Evolutionary conservation across 2,797 vertebrate species (phyloP), one percentile per base, ranked within the genome.

Genomic region (Darevskia mixta): DNA sequence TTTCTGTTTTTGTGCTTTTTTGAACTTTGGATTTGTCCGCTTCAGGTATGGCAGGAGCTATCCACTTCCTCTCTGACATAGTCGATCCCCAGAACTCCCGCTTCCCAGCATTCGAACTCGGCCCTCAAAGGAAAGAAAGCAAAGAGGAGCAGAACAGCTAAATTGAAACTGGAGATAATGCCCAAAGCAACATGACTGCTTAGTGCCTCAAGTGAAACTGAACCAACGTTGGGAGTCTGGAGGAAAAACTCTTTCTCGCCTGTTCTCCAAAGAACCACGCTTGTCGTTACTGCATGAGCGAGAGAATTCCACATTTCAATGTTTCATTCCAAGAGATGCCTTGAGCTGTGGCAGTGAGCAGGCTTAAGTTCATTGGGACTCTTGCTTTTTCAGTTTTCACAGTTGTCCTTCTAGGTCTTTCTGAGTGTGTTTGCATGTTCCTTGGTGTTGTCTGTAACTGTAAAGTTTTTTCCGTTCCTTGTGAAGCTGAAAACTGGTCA

Each of bases 91-190:
- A 98, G 91, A 96, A 96, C 2, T 98, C 98, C 72, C 95, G 96
- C 94, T 99, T 99, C 93, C 99, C 99, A 66, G 99, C 98, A 0
- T 99, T 99, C 96, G 98, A 99, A 96, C 98, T 99, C 90, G 97
- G 97, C 97, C 95, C 94, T 94, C 92, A 91, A n/a, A 92, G 84
- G 90, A 94, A 58, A 71, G 95, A 95, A 90, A 94, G 88, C 93
- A 95, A 96, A 94, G 93, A 92, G 90, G 89, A 96, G 81, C 92
- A 94, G 76, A 93, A 95, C 43, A 89, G 83, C 91, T 95, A 90
- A 95, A 83, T 86, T 80, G 89, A 86, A 94, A 81, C 8, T 82
- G 20, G 79, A 81, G 18, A 7, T 18, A 69, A 89, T 95, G 92
- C 92, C 90, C 91, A 90, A 94, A 93, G 88, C 81, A 86, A 91